Percentiles rank a stretch among this genome's conserved stretches.
Conservation (phyloP, 2,113 vertebrate genomes). For the Psilopsiagon aurifrons region DNA sequence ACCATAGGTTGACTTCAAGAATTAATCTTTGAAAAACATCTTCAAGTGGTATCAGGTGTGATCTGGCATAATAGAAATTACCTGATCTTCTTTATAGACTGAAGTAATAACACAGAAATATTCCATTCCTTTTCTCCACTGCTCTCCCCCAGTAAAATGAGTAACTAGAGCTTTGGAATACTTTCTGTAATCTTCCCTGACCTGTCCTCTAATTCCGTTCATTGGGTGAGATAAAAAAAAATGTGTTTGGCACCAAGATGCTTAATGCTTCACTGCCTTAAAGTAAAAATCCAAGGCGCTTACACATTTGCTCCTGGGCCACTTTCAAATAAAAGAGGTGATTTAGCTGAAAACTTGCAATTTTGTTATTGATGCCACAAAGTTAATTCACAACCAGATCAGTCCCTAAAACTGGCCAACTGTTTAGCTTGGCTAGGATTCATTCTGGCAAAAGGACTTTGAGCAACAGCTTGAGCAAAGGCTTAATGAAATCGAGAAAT, state of each 20-base stretch:
- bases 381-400: background rate
- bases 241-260: background rate
- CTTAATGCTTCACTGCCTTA: background rate
- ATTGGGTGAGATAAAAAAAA: background rate
- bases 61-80: background rate
- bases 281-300: background rate
- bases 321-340: background rate
- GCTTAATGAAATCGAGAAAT: background rate
- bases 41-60: background rate
- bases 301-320: rapidly evolving
- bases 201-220: background rate
- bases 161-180: background rate
- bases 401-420: background rate
- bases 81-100: background rate
- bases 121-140: background rate
- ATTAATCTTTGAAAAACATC: background rate
- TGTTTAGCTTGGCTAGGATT: background rate
- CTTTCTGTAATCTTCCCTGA: background rate
- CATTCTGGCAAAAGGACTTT: background rate
- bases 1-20: background rate
- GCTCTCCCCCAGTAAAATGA: rapidly evolving
- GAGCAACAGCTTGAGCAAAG: background rate
- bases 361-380: background rate
- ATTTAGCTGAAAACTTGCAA: background rate
- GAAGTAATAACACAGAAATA: background rate